A percentile compares a stretch with the other conserved stretches of the same genome.
phyloP scores from a whole-genome alignment of 1,140 invertebrate genomes.

The Achatina immaculata region DNA sequence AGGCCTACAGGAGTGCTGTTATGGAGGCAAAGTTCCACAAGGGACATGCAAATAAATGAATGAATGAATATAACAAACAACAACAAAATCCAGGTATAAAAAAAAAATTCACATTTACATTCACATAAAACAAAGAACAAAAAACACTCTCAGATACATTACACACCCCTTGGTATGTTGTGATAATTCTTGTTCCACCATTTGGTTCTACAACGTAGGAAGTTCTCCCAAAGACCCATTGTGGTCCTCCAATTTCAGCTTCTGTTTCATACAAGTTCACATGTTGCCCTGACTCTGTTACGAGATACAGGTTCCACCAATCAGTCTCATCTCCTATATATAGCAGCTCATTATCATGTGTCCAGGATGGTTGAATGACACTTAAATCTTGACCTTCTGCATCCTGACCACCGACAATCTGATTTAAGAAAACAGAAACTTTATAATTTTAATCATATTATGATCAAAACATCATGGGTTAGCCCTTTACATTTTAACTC shows the following conservation, averaged over 20 bases:
- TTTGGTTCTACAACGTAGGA: constrained; percentile 56
- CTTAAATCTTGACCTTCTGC: constrained; percentile 54
- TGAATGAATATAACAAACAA: too few species aligned
- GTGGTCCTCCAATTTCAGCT: constrained; percentile 62
- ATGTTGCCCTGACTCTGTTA: constrained; percentile 55
- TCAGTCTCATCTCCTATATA: constrained; percentile 67
- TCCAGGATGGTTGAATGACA: constrained; percentile 67
- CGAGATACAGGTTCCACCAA: constrained; percentile 70
- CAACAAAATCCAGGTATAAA: too few species aligned
- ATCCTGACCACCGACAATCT: constrained; percentile 44
- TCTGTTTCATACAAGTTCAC: constrained; percentile 54
- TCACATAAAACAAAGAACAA: too few species aligned
- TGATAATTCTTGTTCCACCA: constrained; percentile 53
- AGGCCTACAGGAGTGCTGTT: too few species aligned
- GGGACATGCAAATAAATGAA: too few species aligned
- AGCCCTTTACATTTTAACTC: too few species aligned
- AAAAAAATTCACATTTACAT: too few species aligned
- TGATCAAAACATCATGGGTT: too few species aligned
- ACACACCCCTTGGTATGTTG: constrained; percentile 45
- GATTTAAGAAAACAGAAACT: too few species aligned
- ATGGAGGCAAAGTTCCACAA: too few species aligned
- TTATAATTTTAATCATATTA: too few species aligned
- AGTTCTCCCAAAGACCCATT: constrained; percentile 61
- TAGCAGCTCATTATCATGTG: constrained; percentile 57
- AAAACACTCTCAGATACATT: too few species aligned